Percentiles rank a stretch among this genome's conserved stretches.
These are phyloP conservation scores for Pseudomyrmex cubaensis DNA, from an alignment of 1,140 invertebrate species.

Conservation along the genomic window DNA sequence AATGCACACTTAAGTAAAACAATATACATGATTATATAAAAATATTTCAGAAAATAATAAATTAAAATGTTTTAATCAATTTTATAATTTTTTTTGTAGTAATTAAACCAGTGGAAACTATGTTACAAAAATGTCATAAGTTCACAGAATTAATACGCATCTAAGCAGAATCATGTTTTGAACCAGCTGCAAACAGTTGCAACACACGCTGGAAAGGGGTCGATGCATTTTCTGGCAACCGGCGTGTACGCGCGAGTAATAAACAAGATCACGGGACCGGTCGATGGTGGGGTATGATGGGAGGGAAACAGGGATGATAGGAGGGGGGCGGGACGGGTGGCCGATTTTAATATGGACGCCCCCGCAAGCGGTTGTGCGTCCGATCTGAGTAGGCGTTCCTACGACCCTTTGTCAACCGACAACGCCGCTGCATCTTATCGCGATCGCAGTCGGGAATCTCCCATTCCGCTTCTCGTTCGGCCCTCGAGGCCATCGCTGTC, in stretches of 20 bases:
- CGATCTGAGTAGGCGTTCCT: constrained; percentile 79
- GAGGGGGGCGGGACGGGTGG: constrained; percentile 61
- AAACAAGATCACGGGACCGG: constrained; percentile 73
- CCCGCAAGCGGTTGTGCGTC: constrained; percentile 79
- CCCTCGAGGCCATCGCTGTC: constrained; percentile 72
- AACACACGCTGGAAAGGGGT: constrained; percentile 36
- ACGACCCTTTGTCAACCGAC: constrained; percentile 82
- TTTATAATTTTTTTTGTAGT: not conserved
- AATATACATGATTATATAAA: too few relatives aligned
- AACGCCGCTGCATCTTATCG: constrained; percentile 82
- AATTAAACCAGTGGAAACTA: not conserved
- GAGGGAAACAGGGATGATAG: constrained; percentile 22
- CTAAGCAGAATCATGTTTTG: not conserved
- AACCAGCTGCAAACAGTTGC: not conserved
- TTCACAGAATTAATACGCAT: not conserved
- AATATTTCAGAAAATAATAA: too few relatives aligned
- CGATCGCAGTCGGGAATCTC: constrained; percentile 74
- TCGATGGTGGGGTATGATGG: constrained; percentile 55
- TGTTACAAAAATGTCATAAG: too few relatives aligned
- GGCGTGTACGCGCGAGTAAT: constrained; percentile 67
- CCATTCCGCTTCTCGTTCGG: constrained; percentile 69
- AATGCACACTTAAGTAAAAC: too few relatives aligned
- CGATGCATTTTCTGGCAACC: constrained; percentile 67
- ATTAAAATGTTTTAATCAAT: too few relatives aligned
- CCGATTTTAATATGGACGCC: constrained; percentile 82